Conservation (phyloP, 2,888 invertebrate genomes). For the Synergus itoensis region DNA sequence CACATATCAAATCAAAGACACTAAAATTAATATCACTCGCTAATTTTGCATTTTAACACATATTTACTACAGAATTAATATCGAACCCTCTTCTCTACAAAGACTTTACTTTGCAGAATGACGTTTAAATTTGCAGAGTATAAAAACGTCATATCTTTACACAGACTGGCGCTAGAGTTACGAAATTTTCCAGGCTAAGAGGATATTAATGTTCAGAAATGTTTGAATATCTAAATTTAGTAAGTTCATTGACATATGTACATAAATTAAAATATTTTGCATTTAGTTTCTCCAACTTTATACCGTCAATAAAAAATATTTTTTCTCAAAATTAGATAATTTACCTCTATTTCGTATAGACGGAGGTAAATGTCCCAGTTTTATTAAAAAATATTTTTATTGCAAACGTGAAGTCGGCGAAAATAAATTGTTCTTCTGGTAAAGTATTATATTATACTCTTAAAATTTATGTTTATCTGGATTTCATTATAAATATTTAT, state of each 20-base stretch:
- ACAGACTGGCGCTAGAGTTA: conserved; percentile 2
- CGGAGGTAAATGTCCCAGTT: no score
- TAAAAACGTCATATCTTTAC: background rate
- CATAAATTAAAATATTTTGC: no score
- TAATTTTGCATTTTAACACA: conserved; percentile 12
- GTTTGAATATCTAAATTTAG: background rate
- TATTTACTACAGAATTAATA: conserved; percentile 2
- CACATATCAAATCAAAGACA: background rate
- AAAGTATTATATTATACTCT: no score
- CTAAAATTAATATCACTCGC: conserved; percentile 16
- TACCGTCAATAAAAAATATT: no score
- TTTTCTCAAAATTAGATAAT: no score
- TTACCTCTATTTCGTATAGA: no score
- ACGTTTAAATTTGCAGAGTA: background rate
- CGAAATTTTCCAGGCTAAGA: conserved; percentile 14
- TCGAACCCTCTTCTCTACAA: background rate
- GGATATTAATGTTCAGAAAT: background rate
- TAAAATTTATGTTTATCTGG: background rate
- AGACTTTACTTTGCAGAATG: background rate
- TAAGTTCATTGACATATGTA: conserved; percentile 2
- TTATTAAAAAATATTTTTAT: no score
- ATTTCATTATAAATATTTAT: conserved; percentile 26
- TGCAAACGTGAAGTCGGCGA: no score
- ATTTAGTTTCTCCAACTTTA: no score
- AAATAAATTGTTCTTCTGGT: no score